Evolutionary conservation across 2,797 vertebrate genomes (phyloP).

Genomic region (Atherinosoma microstoma): DNA sequence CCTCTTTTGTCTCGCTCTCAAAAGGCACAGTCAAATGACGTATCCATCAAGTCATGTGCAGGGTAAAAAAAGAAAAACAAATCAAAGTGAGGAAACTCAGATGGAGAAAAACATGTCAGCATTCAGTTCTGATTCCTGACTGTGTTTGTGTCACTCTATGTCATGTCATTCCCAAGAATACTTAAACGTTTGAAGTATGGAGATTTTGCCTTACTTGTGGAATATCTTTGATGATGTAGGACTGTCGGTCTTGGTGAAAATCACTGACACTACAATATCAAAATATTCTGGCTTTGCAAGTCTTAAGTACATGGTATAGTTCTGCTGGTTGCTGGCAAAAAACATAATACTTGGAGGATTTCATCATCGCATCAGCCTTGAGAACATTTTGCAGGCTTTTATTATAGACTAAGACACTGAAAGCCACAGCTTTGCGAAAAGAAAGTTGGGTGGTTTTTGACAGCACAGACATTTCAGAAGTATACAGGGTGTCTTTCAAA

Average conservation of each 20-base stretch:
- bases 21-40: conserved; percentile 27
- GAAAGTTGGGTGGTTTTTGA: conserved; percentile 22
- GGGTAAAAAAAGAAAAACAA: conserved; percentile 14
- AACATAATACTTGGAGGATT: conserved; percentile 18
- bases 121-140: conserved; percentile 7
- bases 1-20: conserved; percentile 13
- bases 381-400: conserved; percentile 24
- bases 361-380: conserved; percentile 39
- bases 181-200: conserved; percentile 4
- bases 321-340: conserved; percentile 7
- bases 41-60: conserved; percentile 10
- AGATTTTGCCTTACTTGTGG: conserved; percentile 10
- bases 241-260: conserved; percentile 3
- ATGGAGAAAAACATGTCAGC: conserved; percentile 23
- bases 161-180: conserved; percentile 13
- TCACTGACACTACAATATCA: conserved; percentile 4
- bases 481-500: conserved; percentile 48
- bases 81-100: conserved; percentile 1
- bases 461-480: conserved; percentile 35
- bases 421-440: conserved; percentile 24
- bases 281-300: conserved; percentile 21
- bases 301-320: not conserved
- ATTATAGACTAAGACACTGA: conserved; percentile 5
- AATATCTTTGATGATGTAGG: conserved; percentile 10
- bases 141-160: not conserved